Evolutionary conservation across 2,797 vertebrate genomes (phyloP).

Genomic region (Pachyuromys duprasi): DNA sequence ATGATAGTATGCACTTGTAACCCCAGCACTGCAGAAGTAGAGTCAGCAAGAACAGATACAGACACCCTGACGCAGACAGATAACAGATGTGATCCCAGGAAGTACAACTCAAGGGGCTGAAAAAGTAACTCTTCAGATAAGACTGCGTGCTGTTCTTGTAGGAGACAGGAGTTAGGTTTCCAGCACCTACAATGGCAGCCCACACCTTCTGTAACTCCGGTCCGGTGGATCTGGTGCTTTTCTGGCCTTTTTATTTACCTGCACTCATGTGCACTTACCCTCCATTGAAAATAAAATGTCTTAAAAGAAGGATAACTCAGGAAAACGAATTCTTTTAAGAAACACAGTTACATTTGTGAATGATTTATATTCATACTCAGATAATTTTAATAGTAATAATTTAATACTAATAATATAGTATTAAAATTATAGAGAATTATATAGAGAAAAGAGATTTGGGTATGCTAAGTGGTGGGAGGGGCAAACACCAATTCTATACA

Average conservation of each 20-base stretch:
- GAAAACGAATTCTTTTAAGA: neutral
- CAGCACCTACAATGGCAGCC: neutral
- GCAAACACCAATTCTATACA: neutral
- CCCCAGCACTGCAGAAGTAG: neutral
- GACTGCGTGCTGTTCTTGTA: neutral
- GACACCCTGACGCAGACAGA: neutral
- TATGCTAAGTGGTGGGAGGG: neutral
- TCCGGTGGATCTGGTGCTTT: neutral
- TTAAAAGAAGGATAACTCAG: slow-evolving; percentile 16
- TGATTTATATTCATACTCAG: neutral
- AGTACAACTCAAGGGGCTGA: neutral
- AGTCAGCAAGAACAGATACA: neutral
- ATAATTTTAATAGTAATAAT: neutral
- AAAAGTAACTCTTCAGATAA: neutral
- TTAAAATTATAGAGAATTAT: neutral
- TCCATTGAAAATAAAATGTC: neutral
- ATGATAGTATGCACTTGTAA: neutral
- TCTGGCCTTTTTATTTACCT: neutral
- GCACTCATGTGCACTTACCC: neutral
- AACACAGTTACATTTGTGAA: neutral
- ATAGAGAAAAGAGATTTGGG: neutral
- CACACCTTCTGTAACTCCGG: neutral
- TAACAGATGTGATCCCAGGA: neutral
- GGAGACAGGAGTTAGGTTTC: neutral
- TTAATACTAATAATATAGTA: no score